phyloP scores from a whole-genome alignment of 2,113 vertebrate species.

The Lonchura striata region DNA sequence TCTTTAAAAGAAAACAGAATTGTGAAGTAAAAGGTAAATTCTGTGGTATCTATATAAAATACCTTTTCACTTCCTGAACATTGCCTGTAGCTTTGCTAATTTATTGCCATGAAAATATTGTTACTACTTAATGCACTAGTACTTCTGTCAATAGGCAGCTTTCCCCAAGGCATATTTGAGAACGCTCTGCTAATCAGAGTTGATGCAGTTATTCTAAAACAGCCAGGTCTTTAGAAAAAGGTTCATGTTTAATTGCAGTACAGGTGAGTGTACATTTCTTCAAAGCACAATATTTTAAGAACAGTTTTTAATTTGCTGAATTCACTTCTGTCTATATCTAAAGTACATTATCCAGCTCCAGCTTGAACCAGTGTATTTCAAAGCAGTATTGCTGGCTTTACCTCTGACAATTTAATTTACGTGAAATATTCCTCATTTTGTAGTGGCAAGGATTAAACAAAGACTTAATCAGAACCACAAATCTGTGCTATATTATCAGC shows the following conservation, averaged over 20 bases:
- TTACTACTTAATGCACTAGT: slow-evolving; percentile 64
- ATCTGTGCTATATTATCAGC: neutral
- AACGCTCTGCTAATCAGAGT: slow-evolving; percentile 35
- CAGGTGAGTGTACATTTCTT: slow-evolving; percentile 15
- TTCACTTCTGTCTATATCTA: neutral
- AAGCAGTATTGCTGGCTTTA: neutral
- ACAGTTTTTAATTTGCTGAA: slow-evolving; percentile 28
- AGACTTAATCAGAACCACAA: neutral
- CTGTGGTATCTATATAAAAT: slow-evolving; percentile 33
- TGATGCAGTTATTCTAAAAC: slow-evolving; percentile 59
- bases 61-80: slow-evolving; percentile 54
- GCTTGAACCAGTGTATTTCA: neutral
- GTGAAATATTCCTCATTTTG: neutral
- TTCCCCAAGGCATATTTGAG: slow-evolving; percentile 61
- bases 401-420: neutral
- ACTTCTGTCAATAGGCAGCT: slow-evolving; percentile 69
- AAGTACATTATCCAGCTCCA: neutral
- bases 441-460: neutral
- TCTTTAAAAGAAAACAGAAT: neutral
- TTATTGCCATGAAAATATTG: slow-evolving; percentile 71
- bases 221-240: slow-evolving; percentile 42
- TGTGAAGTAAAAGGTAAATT: neutral
- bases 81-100: slow-evolving; percentile 60
- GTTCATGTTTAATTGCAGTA: slow-evolving; percentile 33
- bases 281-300: slow-evolving; percentile 10